Base-by-base conservation (phyloP, 1,140 invertebrate genomes). In the Triops longicaudatus region DNA sequence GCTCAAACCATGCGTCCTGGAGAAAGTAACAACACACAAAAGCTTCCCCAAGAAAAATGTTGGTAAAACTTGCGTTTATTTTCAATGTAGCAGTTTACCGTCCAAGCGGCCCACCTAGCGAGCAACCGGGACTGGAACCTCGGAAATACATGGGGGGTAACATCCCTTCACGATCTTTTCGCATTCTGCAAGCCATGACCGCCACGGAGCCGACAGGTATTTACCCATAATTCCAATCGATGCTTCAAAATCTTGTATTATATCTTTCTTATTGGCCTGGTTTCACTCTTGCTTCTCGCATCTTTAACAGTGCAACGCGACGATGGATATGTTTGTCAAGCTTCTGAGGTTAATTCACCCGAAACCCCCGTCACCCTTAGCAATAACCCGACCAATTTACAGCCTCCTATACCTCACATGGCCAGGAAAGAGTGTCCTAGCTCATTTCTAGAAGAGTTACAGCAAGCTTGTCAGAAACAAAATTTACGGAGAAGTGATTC, bases 151-250 rank as follows among this genome's bases (percentile, higher is more conserved):
- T 87, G 77, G 93, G 93, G 77, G 90, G 90, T 81, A 89, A 91
- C 80, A 95, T 95, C 83, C 93, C 93, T 72, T 94, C 92, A 78
- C 88, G 92, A 82, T 93, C 93, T 26, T 95, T 95, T 83, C 89
- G 89, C 83, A 90, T 95, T 82, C 85, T 95, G 44, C 93, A 95
- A 85, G 89, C 90, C 37, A 92, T 94, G 91, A 93, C 91, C 72
- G 87, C 79, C 17, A 81, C 80, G 84, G 88, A 77, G 87, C 71
- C 71, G 7, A 42, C 73, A 41, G 71, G 76, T 77, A 42, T 43
- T 22, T n/a, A 6, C 50, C 5, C 50, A 63, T 63, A 63, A 6
- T n/a, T 17, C 14, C 50, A 63, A 63, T 63, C 22, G 10, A 17
- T 63, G 50, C 31, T 37, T 37, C 22, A 63, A 10, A 63, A 63